phyloP scores from a whole-genome alignment of 2,888 invertebrate species.

The Exephanes ischioxanthus region DNA sequence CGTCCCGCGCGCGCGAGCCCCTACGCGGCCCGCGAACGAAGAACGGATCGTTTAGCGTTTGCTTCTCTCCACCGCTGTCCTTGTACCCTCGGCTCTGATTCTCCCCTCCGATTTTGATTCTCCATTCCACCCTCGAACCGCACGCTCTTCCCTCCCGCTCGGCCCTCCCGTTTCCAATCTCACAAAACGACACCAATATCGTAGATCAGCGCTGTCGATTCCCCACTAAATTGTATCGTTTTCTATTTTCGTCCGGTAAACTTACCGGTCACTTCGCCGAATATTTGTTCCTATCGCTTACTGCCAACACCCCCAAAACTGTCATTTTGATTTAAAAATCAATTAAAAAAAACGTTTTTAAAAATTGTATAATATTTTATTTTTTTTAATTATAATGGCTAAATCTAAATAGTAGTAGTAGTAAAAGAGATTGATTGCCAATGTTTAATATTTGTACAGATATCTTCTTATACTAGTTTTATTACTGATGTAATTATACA shows the following conservation, averaged over 20 bases:
- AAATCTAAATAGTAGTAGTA: too few relatives aligned
- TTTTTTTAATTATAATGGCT: too few relatives aligned
- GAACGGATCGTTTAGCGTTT: constrained; percentile 59
- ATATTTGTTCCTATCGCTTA: background rate
- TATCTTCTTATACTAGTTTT: too few relatives aligned
- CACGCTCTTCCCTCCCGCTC: background rate
- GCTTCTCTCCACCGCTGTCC: constrained; percentile 43
- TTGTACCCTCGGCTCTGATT: background rate
- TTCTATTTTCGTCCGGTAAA: background rate
- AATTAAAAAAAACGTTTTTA: too few relatives aligned
- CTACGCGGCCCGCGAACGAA: constrained; percentile 39
- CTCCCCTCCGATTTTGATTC: constrained; percentile 43
- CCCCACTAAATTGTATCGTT: constrained; percentile 8
- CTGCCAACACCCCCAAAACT: background rate
- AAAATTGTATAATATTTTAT: too few relatives aligned
- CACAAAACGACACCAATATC: constrained; percentile 27
- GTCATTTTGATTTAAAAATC: background rate
- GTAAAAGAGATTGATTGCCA: too few relatives aligned
- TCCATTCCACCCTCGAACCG: constrained; percentile 23
- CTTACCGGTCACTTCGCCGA: background rate
- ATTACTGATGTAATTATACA: too few relatives aligned
- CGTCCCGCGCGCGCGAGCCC: constrained; percentile 47
- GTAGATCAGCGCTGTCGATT: constrained; percentile 2
- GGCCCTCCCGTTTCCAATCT: background rate
- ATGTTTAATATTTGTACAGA: too few relatives aligned